phyloP scores from a whole-genome alignment of 2,797 vertebrate genomes.

The Falco columbarius region DNA sequence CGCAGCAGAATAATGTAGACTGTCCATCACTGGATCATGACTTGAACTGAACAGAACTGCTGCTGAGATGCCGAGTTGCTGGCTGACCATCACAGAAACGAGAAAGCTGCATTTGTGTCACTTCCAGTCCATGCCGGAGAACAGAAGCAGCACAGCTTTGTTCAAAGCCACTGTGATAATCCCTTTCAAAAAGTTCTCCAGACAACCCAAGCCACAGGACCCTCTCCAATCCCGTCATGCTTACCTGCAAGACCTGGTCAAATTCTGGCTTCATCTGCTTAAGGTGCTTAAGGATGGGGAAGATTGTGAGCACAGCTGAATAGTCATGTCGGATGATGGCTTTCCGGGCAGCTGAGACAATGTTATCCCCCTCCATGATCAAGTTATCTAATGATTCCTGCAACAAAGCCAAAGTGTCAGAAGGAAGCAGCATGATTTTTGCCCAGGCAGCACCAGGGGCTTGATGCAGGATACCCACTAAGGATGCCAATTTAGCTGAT shows the following conservation, averaged over 20 bases:
- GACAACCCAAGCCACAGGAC: neutral
- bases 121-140: neutral
- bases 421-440: neutral
- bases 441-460: neutral
- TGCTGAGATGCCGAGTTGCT: neutral
- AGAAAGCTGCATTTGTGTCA: neutral
- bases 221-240: neutral
- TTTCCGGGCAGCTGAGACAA: slow-evolving; percentile 89
- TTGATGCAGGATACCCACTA: neutral
- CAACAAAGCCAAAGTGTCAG: neutral
- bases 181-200: neutral
- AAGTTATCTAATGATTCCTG: slow-evolving; percentile 94
- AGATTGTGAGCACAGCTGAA: slow-evolving; percentile 94
- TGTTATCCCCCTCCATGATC: slow-evolving; percentile 96
- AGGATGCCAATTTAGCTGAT: neutral
- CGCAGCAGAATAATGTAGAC: neutral
- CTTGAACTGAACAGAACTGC: neutral
- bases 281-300: slow-evolving; percentile 94
- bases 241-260: slow-evolving; percentile 93
- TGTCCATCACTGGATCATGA: neutral
- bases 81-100: neutral
- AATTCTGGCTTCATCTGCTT: slow-evolving; percentile 96
- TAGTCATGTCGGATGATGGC: slow-evolving; percentile 95
- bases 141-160: neutral
- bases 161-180: neutral